Conservation (phyloP, 2,113 vertebrate species). For the Candoia aspera region DNA sequence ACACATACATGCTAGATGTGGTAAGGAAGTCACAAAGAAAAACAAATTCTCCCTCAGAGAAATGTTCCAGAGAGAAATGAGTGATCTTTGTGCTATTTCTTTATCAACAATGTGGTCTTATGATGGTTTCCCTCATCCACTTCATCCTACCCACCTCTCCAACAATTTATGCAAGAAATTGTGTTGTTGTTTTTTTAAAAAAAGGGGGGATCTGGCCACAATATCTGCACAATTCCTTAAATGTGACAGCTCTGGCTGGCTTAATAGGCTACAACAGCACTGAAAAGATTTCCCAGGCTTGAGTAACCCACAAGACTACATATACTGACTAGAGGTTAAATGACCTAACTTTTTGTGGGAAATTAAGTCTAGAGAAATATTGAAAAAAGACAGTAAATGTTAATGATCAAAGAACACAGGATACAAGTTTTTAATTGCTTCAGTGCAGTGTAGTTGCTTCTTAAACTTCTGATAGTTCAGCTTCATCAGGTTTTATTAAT, state of each 20-base stretch:
- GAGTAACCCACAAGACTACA: neutral
- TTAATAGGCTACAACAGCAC: neutral
- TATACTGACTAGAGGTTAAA: neutral
- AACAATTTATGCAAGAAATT: neutral
- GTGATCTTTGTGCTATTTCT: neutral
- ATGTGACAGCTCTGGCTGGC: neutral
- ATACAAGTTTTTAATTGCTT: neutral
- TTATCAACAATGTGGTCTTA: neutral
- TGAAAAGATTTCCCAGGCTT: constrained; percentile 2
- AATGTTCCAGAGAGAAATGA: neutral
- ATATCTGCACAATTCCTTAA: neutral
- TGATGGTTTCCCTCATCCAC: neutral
- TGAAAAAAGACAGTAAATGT: neutral
- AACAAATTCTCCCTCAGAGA: neutral
- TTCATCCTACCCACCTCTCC: neutral
- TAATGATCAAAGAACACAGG: neutral
- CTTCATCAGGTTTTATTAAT: neutral
- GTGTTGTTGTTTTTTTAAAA: neutral
- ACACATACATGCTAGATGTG: neutral
- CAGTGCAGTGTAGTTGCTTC: neutral
- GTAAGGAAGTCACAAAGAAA: neutral
- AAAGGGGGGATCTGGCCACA: neutral
- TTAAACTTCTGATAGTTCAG: neutral
- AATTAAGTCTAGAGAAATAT: neutral
- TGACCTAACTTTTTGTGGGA: neutral